Evolutionary conservation across 2,113 vertebrate genomes (phyloP).

Genomic region (Varanus komodoensis): DNA sequence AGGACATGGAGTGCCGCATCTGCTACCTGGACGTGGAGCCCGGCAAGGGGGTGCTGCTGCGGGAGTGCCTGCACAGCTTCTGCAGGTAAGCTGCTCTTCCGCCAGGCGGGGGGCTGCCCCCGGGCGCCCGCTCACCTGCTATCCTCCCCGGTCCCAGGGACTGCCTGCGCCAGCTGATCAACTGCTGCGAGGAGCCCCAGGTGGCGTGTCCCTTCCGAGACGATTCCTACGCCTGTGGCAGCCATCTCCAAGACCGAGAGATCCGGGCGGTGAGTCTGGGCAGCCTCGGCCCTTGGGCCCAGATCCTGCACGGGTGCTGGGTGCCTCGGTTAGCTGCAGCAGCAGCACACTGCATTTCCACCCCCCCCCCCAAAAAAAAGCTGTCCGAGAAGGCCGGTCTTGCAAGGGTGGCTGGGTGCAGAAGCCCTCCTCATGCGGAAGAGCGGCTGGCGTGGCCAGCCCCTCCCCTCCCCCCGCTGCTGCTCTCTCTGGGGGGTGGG

Average conservation of each 20-base stretch:
- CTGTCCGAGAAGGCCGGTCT: background rate
- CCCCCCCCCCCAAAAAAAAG: background rate
- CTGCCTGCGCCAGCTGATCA: slow-evolving; percentile 85
- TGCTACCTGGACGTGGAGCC: slow-evolving; percentile 81
- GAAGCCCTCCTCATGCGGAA: background rate
- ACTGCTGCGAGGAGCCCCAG: slow-evolving; percentile 83
- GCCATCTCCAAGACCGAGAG: slow-evolving; percentile 86
- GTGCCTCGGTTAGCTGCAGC: background rate
- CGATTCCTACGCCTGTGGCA: slow-evolving; percentile 81
- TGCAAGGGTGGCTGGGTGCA: too few species aligned
- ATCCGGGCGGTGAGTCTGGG: slow-evolving; percentile 82
- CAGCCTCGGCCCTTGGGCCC: too few species aligned
- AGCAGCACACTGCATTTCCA: too few species aligned
- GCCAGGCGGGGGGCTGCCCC: background rate
- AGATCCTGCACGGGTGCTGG: too few species aligned
- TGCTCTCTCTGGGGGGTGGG: background rate
- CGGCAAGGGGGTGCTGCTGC: slow-evolving; percentile 82
- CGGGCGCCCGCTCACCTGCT: background rate
- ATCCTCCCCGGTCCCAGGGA: slow-evolving; percentile 69
- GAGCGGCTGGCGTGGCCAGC: background rate
- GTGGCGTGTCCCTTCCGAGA: slow-evolving; percentile 88
- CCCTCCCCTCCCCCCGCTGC: accelerated
- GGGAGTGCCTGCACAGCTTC: slow-evolving; percentile 89
- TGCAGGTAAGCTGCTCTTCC: slow-evolving; percentile 72
- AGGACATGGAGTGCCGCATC: slow-evolving; percentile 84